Evolutionary conservation across 2,113 vertebrate genomes (phyloP).

Genomic region (Lethenteron camtschaticum): DNA sequence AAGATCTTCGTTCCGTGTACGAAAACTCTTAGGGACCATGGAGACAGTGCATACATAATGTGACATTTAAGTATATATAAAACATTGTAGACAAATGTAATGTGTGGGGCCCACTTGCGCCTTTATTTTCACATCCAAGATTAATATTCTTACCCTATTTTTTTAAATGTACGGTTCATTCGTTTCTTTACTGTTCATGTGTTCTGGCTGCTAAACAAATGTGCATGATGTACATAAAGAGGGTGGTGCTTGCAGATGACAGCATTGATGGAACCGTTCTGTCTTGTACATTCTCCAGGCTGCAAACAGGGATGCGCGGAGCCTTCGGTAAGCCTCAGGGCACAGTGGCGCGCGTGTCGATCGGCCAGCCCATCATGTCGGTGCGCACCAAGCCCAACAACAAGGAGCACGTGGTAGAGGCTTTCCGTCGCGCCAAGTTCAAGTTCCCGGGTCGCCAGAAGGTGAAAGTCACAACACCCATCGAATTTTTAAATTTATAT

Average conservation of each 20-base stretch:
- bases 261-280: background rate
- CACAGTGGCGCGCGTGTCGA: slow-evolving; percentile 53
- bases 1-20: too few relatives aligned
- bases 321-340: slow-evolving; percentile 70
- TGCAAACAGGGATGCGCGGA: slow-evolving; percentile 66
- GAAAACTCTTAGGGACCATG: slow-evolving; percentile 23
- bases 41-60: slow-evolving; percentile 17
- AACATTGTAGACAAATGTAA: too few relatives aligned
- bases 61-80: too few relatives aligned
- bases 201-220: too few relatives aligned
- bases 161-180: too few relatives aligned
- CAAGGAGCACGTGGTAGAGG: slow-evolving; percentile 66
- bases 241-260: too few relatives aligned
- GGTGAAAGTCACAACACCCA: slow-evolving; percentile 17
- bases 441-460: slow-evolving; percentile 71
- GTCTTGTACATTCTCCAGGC: slow-evolving; percentile 19
- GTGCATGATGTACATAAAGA: too few relatives aligned
- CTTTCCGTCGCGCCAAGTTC: slow-evolving; percentile 61
- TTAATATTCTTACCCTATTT: too few relatives aligned
- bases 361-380: slow-evolving; percentile 84
- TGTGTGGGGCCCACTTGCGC: too few relatives aligned
- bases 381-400: slow-evolving; percentile 60
- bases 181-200: too few relatives aligned
- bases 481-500: too few relatives aligned
- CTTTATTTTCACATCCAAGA: too few relatives aligned